Conservation (phyloP, 2,113 vertebrate species). For the Carlito syrichta region DNA sequence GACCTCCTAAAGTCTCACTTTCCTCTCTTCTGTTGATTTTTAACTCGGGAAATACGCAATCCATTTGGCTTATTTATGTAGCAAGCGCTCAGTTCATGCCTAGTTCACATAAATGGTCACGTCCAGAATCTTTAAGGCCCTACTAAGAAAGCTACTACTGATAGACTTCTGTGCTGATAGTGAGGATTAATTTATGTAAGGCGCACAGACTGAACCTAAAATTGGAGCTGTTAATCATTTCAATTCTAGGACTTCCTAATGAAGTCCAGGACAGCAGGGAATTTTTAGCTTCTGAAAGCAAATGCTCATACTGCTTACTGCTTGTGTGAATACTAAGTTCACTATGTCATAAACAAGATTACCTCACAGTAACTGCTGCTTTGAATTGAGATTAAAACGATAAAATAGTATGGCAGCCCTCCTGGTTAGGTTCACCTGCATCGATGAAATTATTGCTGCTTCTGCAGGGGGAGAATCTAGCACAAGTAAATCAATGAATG, state of each 20-base stretch:
- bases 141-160: conserved; percentile 13
- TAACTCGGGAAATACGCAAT: conserved; percentile 29
- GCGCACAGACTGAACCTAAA: conserved; percentile 16
- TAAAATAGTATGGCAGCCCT: neutral
- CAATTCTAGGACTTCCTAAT: neutral
- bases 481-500: neutral
- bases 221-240: neutral
- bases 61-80: conserved; percentile 30
- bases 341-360: neutral
- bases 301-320: neutral
- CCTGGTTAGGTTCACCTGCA: neutral
- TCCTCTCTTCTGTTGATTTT: conserved; percentile 12
- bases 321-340: neutral
- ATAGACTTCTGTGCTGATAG: neutral
- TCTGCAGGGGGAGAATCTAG: neutral
- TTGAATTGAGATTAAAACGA: neutral
- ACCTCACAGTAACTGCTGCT: neutral
- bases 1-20: neutral
- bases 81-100: neutral
- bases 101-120: neutral
- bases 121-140: conserved; percentile 24
- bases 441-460: neutral
- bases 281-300: conserved; percentile 18
- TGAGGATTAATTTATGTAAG: neutral
- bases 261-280: neutral